Evolutionary conservation across 2,797 vertebrate species (phyloP).

Genomic region (Uromys caudimaculatus): DNA sequence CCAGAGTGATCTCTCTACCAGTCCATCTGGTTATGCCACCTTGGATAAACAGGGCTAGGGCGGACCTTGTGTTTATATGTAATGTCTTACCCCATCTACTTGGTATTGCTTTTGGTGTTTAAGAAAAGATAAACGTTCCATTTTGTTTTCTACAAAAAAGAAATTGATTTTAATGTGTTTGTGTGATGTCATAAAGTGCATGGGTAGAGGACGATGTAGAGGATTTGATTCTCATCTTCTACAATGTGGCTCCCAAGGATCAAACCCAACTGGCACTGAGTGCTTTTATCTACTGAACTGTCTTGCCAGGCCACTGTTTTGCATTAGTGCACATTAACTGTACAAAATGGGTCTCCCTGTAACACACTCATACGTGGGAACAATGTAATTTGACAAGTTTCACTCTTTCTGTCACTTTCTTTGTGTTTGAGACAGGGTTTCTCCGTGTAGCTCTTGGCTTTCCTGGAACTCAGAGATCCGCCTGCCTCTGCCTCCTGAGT

Average conservation of each 20-base stretch:
- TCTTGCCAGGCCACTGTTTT: neutral
- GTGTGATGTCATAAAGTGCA: no score
- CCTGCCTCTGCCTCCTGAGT: neutral
- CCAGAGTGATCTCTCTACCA: neutral
- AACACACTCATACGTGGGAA: no score
- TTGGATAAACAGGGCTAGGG: conserved; percentile 1
- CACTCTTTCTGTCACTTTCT: neutral
- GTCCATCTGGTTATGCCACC: neutral
- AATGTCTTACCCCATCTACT: neutral
- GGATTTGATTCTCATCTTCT: no score
- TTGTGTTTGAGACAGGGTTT: neutral
- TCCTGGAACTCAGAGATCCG: neutral
- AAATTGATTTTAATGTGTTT: neutral
- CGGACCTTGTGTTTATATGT: conserved; percentile 67
- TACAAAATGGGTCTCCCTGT: neutral
- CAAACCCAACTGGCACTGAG: neutral
- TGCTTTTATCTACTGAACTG: neutral
- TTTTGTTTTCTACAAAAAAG: conserved; percentile 62
- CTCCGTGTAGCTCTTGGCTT: neutral
- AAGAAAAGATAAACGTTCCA: conserved; percentile 68
- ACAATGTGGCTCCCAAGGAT: no score
- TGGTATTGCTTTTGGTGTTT: conserved; percentile 54
- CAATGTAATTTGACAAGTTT: neutral
- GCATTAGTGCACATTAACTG: neutral
- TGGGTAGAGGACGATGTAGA: no score